Conservation (phyloP, 2,113 vertebrate species). For the Scomber scombrus region DNA sequence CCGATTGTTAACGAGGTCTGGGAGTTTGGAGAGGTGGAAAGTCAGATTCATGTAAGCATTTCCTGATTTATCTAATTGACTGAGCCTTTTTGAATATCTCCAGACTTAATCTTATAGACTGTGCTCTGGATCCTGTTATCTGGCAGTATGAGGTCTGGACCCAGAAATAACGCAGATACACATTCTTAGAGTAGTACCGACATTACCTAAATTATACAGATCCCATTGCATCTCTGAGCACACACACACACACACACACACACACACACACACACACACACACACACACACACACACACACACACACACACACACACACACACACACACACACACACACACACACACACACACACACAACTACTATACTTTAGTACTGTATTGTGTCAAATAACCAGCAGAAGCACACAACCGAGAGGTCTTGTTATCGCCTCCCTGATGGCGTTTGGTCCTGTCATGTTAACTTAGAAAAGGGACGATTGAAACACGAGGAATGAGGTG, state of each 20-base stretch:
- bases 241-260: neutral
- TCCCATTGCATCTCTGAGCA: neutral
- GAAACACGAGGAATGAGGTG: slow-evolving; percentile 27
- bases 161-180: neutral
- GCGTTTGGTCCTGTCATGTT: slow-evolving; percentile 23
- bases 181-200: neutral
- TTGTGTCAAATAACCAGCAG: too few species aligned
- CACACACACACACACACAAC: neutral
- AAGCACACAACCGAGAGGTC: neutral
- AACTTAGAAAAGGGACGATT: neutral
- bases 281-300: neutral
- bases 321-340: slow-evolving; percentile 1
- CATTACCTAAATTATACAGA: neutral
- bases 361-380: too few species aligned
- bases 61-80: neutral
- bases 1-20: neutral
- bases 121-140: neutral
- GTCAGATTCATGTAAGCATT: neutral
- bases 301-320: neutral
- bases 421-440: slow-evolving; percentile 20
- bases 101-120: neutral
- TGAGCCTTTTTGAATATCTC: neutral
- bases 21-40: neutral
- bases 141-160: too few species aligned
- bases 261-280: too few species aligned